Percentiles rank a stretch among this genome's conserved stretches.
phyloP scores from a whole-genome alignment of 2,888 invertebrate genomes.

The Ryuthela nishihirai region DNA sequence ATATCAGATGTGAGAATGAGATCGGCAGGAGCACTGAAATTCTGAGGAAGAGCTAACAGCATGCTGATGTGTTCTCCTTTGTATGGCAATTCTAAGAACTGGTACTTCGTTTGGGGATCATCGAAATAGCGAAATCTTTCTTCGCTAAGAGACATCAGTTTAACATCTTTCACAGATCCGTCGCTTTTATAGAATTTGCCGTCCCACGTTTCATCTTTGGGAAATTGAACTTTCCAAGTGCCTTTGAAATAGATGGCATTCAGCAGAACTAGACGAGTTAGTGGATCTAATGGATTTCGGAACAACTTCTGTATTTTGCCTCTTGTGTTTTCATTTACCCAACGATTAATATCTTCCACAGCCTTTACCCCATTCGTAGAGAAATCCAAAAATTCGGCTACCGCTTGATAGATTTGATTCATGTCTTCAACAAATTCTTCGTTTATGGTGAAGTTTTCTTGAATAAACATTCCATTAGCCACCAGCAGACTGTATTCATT shows the following conservation, averaged over 20 bases:
- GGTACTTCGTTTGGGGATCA: background rate
- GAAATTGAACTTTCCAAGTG: constrained; percentile 69
- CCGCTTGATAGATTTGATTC: constrained; percentile 5
- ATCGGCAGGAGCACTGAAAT: background rate
- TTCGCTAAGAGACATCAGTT: background rate
- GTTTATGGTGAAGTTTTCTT: constrained; percentile 6
- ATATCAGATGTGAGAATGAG: background rate
- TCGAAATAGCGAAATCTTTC: background rate
- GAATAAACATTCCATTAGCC: constrained; percentile 24
- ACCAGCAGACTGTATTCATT: constrained; percentile 5
- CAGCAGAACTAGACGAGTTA: constrained; percentile 67
- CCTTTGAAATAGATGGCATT: constrained; percentile 87
- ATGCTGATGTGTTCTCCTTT: constrained; percentile 1
- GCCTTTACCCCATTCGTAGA: constrained; percentile 2
- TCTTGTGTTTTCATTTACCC: constrained; percentile 20
- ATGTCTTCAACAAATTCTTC: constrained; percentile 4
- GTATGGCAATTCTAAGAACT: constrained; percentile 1
- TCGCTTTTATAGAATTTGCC: constrained; percentile 16
- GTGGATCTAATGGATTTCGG: constrained; percentile 51
- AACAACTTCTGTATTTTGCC: constrained; percentile 13
- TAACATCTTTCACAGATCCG: background rate
- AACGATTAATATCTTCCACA: constrained; percentile 17
- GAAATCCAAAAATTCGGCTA: constrained; percentile 17
- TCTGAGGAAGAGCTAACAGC: background rate
- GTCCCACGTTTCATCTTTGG: constrained; percentile 47